These are phyloP conservation scores for Poecilia wingei DNA, from an alignment of 2,797 vertebrate genomes.

Conservation along the genomic window DNA sequence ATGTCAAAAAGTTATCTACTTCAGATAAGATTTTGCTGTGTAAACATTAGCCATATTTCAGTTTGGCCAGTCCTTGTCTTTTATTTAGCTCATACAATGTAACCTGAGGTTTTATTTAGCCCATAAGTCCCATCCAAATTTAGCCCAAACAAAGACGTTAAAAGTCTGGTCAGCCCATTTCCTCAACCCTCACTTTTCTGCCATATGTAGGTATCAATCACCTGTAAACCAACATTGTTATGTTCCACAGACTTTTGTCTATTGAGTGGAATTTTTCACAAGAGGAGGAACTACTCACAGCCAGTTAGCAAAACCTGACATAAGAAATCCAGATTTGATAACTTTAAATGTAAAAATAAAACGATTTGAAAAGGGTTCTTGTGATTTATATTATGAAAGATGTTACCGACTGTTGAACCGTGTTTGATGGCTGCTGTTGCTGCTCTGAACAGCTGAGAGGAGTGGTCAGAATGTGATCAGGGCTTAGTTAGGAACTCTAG, in stretches of 20 bases:
- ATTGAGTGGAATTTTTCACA: neutral
- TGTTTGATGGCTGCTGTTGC: conserved; percentile 17
- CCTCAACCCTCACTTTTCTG: neutral
- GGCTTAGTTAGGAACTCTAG: conserved; percentile 20
- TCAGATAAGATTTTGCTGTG: neutral
- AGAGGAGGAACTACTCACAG: neutral
- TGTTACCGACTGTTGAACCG: conserved; percentile 36
- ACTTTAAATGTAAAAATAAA: neutral
- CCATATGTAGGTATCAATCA: neutral
- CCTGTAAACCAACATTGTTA: neutral
- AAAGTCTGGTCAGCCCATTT: neutral
- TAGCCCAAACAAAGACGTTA: neutral
- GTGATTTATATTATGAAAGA: conserved; percentile 41
- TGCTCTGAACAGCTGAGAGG: conserved; percentile 36
- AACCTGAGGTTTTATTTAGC: neutral
- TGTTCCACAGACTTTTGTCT: neutral
- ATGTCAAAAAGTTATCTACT: neutral
- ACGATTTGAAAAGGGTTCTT: neutral
- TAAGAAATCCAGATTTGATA: neutral
- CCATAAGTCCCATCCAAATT: neutral
- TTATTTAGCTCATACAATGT: neutral
- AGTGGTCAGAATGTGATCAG: conserved; percentile 33
- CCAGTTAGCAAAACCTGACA: neutral
- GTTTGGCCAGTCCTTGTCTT: neutral
- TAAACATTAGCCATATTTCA: neutral